Evolutionary conservation across 1,140 invertebrate genomes (phyloP), one percentile per base, ranked within the genome.

Genomic region (Bursaphelenchus mucronatus): DNA sequence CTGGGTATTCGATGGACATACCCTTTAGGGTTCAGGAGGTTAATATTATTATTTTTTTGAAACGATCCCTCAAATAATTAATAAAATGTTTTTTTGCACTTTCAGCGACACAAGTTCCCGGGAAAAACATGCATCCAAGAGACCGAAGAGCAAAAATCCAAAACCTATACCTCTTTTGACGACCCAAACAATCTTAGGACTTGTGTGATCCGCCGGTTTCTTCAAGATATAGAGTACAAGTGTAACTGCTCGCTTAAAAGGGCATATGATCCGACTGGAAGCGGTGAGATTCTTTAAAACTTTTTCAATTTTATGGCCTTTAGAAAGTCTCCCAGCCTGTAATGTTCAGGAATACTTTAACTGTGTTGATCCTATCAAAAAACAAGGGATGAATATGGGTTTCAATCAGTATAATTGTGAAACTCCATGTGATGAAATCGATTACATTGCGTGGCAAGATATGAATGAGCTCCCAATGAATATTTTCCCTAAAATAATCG

Each of bases 371-470:
- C 40, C 65, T 13, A 56, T 76, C 7, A 30, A 76, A 13, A 55
- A 73, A 58, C 66, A 66, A 61, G 74, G 71, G 15, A 47, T 30
- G 39, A 57, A 76, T 46, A 52, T 50, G 17, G 71, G 71, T 40
- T 73, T 73, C 52, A 56, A 19, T 44, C 68, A 58, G 40, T 70
- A 71, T 13, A 69, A 78, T 41, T 76, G 74, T 41, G 54, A 67
- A 17, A 64, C 73, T 17, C 70, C 74, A 41, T 80, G 78, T 67
- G 63, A 81, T 44, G 54, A 64, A 49, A 71, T 80, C 44, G 79
- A 80, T 56, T 80, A 79, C 56, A 81, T 68, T 56, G 78, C 78
- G 9, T 80, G 78, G 78, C 78, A 80, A 66, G 78, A 80, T 53
- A 76, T 80, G 76, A 80, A 59, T 3, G 70, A 72, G 56, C 62